Evolutionary conservation across 2,113 vertebrate species (phyloP).

Genomic region (Probosciger aterrimus): DNA sequence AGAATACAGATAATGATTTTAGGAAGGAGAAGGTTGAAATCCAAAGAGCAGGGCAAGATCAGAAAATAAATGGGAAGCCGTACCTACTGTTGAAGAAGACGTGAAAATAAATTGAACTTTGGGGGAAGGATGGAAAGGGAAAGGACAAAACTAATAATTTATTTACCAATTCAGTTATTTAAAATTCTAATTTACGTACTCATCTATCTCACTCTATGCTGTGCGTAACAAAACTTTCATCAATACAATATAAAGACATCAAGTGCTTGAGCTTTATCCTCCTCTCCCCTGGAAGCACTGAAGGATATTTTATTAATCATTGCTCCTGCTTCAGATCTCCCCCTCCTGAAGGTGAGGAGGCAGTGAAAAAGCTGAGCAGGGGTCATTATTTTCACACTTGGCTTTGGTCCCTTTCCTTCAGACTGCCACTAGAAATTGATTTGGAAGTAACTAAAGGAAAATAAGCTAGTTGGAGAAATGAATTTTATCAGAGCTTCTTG

Average conservation of each 20-base stretch:
- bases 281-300: background rate
- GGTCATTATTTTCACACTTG: background rate
- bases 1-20: background rate
- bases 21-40: background rate
- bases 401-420: background rate
- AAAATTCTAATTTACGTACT: constrained; percentile 39
- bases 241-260: background rate
- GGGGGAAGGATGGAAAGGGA: background rate
- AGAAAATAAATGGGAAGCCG: background rate
- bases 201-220: background rate
- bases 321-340: background rate
- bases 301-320: constrained; percentile 21
- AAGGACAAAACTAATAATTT: constrained; percentile 40
- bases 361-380: background rate
- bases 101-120: constrained; percentile 39
- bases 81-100: background rate
- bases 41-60: background rate
- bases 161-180: background rate
- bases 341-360: background rate
- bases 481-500: background rate
- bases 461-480: background rate
- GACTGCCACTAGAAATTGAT: background rate
- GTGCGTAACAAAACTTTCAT: constrained; percentile 19
- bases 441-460: background rate
- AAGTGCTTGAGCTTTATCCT: constrained; percentile 20